Evolutionary conservation across 1,140 invertebrate genomes (phyloP).

Genomic region (Zaprionus tsacasi): DNA sequence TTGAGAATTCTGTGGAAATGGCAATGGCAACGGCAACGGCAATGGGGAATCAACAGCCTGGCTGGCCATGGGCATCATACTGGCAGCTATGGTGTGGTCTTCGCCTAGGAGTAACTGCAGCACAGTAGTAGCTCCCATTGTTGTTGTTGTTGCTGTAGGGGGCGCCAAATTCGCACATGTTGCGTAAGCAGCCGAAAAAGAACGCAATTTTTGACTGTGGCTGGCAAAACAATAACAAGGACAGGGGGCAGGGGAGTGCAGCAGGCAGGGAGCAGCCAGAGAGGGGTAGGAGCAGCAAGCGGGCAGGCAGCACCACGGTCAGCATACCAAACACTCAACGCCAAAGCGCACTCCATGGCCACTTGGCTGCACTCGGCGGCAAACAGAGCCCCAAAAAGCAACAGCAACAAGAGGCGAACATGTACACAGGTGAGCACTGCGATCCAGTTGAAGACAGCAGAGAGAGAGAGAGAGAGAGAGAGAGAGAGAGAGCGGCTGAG

Average conservation of each 20-base stretch:
- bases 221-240: constrained; percentile 32
- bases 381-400: constrained; percentile 52
- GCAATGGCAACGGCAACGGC: constrained; percentile 47
- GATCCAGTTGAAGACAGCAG: constrained; percentile 17
- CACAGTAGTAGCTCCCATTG: background rate
- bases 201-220: constrained; percentile 12
- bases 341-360: constrained; percentile 69
- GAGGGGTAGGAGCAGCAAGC: background rate
- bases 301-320: constrained; percentile 10
- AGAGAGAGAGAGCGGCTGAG: constrained; percentile 27
- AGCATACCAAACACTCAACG: constrained; percentile 80
- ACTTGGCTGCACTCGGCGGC: constrained; percentile 65
- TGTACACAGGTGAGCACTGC: constrained; percentile 45
- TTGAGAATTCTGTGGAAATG: constrained; percentile 72
- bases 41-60: constrained; percentile 46
- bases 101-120: no score
- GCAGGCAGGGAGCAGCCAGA: constrained; percentile 12
- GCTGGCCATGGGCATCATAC: constrained; percentile 11
- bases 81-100: background rate
- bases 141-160: constrained; percentile 24
- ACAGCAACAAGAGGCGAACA: constrained; percentile 30
- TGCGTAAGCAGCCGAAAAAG: constrained; percentile 36
- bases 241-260: no score
- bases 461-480: constrained; percentile 28
- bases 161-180: constrained; percentile 56